Evolutionary conservation across 2,113 vertebrate genomes (phyloP).

Genomic region (Antennarius striatus): DNA sequence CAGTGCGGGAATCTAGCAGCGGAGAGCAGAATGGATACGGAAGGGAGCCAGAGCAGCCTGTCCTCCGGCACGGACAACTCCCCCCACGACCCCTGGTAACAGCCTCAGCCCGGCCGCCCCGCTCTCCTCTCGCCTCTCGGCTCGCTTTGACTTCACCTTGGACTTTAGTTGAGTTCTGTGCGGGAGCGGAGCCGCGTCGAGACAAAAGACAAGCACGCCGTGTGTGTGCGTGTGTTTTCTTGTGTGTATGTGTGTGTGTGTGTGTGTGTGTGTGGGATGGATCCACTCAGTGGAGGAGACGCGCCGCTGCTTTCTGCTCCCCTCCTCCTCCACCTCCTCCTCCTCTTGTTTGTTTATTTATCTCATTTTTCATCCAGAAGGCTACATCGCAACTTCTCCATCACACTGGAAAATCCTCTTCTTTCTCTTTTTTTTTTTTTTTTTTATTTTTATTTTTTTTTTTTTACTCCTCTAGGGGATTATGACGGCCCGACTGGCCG

Average conservation of each 20-base stretch:
- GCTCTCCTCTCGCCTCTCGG: conserved; percentile 36
- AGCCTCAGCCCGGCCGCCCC: conserved; percentile 21
- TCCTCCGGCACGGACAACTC: conserved; percentile 91
- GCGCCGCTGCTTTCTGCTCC: conserved; percentile 54
- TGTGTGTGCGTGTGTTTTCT: conserved; percentile 23
- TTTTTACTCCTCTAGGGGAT: conserved; percentile 67
- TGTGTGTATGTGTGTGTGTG: conserved; percentile 29
- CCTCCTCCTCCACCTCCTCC: background rate
- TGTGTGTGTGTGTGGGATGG: conserved; percentile 71
- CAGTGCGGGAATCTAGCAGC: conserved; percentile 79
- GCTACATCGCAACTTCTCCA: conserved; percentile 73
- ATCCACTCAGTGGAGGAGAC: conserved; percentile 65
- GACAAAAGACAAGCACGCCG: conserved; percentile 80
- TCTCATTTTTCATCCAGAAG: conserved; percentile 45
- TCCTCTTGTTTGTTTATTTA: conserved; percentile 60
- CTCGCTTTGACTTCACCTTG: conserved; percentile 70
- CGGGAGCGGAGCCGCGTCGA: conserved; percentile 73
- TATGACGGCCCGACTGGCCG: conserved; percentile 79
- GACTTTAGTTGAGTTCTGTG: conserved; percentile 76
- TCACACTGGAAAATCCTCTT: conserved; percentile 55
- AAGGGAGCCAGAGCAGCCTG: conserved; percentile 94
- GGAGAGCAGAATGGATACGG: conserved; percentile 92
- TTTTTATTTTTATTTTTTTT: conserved; percentile 34
- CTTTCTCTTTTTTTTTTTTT: background rate
- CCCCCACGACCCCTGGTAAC: conserved; percentile 94